Evolutionary conservation across 2,113 vertebrate species (phyloP).

Genomic region (Acrocephalus kingi): DNA sequence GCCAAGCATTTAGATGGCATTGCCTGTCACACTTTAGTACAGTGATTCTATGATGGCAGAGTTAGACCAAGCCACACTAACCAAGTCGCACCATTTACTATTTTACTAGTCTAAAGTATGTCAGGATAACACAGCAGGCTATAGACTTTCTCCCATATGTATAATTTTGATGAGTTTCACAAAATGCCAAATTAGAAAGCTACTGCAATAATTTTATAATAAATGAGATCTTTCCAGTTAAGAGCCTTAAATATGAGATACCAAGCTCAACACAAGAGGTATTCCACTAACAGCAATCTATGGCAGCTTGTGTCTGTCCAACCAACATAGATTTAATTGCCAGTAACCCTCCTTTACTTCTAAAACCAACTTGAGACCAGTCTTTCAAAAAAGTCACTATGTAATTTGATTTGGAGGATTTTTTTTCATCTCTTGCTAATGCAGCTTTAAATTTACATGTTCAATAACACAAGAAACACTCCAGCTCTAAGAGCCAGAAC

Average conservation of each 20-base stretch:
- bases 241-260: not conserved
- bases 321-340: not conserved
- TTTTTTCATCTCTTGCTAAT: conserved; percentile 31
- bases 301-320: not conserved
- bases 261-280: not conserved
- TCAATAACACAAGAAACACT: conserved; percentile 58
- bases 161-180: not conserved
- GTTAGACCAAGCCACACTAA: not conserved
- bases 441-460: conserved; percentile 54
- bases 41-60: not conserved
- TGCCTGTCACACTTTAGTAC: not conserved
- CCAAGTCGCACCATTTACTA: not conserved
- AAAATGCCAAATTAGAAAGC: not conserved
- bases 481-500: conserved; percentile 46
- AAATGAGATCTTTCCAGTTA: not conserved
- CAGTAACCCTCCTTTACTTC: not conserved
- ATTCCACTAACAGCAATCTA: not conserved
- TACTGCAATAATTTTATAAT: not conserved
- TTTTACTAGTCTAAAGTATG: not conserved
- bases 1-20: not conserved
- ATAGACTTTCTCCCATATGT: not conserved
- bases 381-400: not conserved
- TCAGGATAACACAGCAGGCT: not conserved
- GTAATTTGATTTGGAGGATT: conserved; percentile 12
- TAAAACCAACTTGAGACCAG: not conserved